Evolutionary conservation across 2,113 vertebrate species (phyloP).

Genomic region (Geococcyx californianus): DNA sequence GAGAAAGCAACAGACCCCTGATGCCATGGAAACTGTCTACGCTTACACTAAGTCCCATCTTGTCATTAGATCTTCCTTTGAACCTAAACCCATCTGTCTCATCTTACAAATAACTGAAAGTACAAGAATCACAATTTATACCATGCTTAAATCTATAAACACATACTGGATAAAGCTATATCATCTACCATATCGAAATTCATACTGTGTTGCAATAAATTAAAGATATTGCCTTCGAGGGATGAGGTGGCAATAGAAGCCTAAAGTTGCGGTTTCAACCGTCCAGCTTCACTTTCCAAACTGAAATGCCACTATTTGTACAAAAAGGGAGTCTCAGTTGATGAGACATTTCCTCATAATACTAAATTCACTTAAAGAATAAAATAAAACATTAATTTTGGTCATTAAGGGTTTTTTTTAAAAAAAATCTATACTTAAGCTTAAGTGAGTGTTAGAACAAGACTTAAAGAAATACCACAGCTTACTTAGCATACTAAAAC

Average conservation of each 20-base stretch:
- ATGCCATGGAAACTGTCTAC: neutral
- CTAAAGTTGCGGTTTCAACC: neutral
- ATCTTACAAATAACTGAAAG: neutral
- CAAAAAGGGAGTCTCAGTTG: neutral
- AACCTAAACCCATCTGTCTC: neutral
- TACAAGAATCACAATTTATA: neutral
- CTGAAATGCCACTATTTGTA: neutral
- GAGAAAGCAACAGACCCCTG: neutral
- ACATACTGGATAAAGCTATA: neutral
- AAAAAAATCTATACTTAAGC: neutral
- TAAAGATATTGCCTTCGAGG: neutral
- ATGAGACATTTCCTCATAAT: neutral
- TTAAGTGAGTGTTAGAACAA: neutral
- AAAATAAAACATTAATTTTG: neutral
- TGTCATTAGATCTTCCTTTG: neutral
- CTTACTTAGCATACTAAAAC: rapidly evolving
- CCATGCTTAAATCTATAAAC: neutral
- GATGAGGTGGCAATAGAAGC: neutral
- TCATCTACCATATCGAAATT: neutral
- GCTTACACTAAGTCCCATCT: neutral
- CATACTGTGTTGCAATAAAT: neutral
- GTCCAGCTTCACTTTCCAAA: neutral
- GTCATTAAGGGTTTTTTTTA: too few relatives aligned
- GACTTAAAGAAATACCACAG: neutral
- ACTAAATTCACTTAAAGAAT: neutral